Evolutionary conservation across 2,797 vertebrate genomes (phyloP).

Genomic region (Clarias fuscus): DNA sequence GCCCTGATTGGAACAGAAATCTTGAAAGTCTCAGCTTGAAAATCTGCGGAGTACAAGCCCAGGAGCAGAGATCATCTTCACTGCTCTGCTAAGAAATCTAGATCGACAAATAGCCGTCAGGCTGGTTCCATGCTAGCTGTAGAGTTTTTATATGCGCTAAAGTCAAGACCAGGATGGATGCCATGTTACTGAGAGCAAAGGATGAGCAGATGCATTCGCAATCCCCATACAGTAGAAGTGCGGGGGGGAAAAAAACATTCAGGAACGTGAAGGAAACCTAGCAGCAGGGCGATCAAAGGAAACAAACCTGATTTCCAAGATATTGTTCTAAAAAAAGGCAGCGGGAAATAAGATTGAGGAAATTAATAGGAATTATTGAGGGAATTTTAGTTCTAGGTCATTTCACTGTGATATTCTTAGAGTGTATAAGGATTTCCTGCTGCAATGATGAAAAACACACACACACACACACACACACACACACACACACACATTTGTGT

Average conservation of each 20-base stretch:
- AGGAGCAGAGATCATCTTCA: background rate
- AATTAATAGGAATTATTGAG: conserved; percentile 25
- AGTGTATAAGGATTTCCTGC: conserved; percentile 37
- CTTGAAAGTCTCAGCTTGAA: too few species aligned
- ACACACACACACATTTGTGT: background rate
- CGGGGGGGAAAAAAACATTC: background rate
- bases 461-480: conserved; percentile 2
- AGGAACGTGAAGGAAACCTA: background rate
- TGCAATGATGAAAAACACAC: conserved; percentile 11
- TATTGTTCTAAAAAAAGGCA: background rate
- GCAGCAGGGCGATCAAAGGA: background rate
- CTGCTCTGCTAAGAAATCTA: background rate
- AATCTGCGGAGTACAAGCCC: background rate
- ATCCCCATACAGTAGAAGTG: background rate
- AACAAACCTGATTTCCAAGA: background rate
- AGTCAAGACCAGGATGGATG: background rate
- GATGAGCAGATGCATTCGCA: background rate
- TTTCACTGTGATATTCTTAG: conserved; percentile 40
- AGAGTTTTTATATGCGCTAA: background rate
- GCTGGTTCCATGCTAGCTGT: background rate
- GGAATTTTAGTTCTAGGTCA: conserved; percentile 52
- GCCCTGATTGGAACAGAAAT: background rate
- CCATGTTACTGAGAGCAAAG: background rate
- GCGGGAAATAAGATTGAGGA: background rate
- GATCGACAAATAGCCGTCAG: background rate